phyloP scores from a whole-genome alignment of 2,888 invertebrate genomes.

The Pomacea canaliculata region DNA sequence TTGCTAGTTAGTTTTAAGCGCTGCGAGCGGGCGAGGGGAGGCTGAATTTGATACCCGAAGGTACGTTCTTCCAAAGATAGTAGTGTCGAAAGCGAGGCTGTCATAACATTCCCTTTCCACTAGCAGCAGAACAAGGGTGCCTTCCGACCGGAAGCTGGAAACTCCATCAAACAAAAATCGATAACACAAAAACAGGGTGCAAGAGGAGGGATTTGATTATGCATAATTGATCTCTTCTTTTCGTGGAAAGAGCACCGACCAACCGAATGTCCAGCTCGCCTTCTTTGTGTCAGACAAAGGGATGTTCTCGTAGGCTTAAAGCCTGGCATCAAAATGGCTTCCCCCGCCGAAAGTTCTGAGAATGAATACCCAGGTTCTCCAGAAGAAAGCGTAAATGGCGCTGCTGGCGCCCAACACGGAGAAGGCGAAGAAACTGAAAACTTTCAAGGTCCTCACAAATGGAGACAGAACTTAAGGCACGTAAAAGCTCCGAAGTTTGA shows the following conservation, averaged over 20 bases:
- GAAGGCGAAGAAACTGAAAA: slow-evolving; percentile 27
- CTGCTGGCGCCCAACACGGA: slow-evolving; percentile 18
- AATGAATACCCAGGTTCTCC: slow-evolving; percentile 8
- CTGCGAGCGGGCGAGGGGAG: no score
- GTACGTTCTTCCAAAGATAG: slow-evolving; percentile 31
- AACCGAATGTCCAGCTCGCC: slow-evolving; percentile 31
- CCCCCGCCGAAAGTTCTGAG: slow-evolving; percentile 29
- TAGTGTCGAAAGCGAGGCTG: slow-evolving; percentile 25
- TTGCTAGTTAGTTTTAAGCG: no score
- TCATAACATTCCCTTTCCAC: slow-evolving; percentile 21
- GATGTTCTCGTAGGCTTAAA: slow-evolving; percentile 31
- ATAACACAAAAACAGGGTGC: slow-evolving; percentile 27
- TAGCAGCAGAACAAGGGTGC: slow-evolving; percentile 31
- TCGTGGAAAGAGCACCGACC: slow-evolving; percentile 32
- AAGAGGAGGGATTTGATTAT: slow-evolving; percentile 29
- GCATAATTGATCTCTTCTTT: slow-evolving; percentile 36
- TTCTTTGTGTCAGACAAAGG: slow-evolving; percentile 31
- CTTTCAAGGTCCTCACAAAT: slow-evolving; percentile 63
- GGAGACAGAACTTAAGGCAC: slow-evolving; percentile 57
- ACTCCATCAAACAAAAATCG: slow-evolving; percentile 38
- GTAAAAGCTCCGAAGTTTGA: slow-evolving; percentile 23
- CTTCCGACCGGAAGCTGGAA: slow-evolving; percentile 42
- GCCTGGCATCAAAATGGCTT: slow-evolving; percentile 34
- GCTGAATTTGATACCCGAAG: no score
- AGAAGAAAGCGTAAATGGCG: slow-evolving; percentile 15